Percentiles rank a stretch among this genome's conserved stretches.
These are phyloP conservation scores for Neogobius melanostomus DNA, from an alignment of 2,113 vertebrate genomes.

Conservation along the genomic window DNA sequence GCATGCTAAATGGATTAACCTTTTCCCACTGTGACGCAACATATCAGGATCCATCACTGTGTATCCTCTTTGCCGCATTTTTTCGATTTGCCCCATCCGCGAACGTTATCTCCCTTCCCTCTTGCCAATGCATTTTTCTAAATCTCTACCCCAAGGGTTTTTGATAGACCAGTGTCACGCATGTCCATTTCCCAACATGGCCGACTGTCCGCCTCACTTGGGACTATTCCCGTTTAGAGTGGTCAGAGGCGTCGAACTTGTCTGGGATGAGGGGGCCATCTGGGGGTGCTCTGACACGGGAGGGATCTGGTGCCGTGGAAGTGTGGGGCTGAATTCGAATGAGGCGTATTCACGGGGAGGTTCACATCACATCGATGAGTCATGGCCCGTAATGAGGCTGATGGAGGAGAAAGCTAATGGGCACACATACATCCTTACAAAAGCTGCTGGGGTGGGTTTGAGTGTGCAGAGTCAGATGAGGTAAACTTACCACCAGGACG, in stretches of 20 bases:
- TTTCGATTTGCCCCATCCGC: constrained; percentile 5
- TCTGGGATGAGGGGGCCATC: constrained; percentile 21
- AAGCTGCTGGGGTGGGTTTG: constrained; percentile 8
- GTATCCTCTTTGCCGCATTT: constrained; percentile 17
- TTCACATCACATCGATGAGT: constrained; percentile 45
- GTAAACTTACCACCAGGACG: background rate
- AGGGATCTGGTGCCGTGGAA: constrained; percentile 20
- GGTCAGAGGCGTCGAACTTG: constrained; percentile 31
- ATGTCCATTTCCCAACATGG: constrained; percentile 10
- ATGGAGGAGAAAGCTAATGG: constrained; percentile 46
- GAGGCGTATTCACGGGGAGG: constrained; percentile 30
- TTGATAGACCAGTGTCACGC: constrained; percentile 36
- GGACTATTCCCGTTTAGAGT: constrained; percentile 36
- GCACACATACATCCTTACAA: constrained; percentile 8
- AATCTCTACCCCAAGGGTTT: constrained; percentile 38
- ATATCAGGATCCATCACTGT: constrained; percentile 32
- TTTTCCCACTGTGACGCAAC: constrained; percentile 40
- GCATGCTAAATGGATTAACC: constrained; percentile 64
- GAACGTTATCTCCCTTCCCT: constrained; percentile 21
- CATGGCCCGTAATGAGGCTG: constrained; percentile 56
- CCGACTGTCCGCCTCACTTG: constrained; percentile 22
- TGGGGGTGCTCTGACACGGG: constrained; percentile 22
- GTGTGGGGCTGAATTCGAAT: constrained; percentile 52
- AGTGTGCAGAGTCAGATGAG: constrained; percentile 20
- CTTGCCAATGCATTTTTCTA: constrained; percentile 4